phyloP scores from a whole-genome alignment of 2,797 vertebrate species.

The Sarcoramphus papa region DNA sequence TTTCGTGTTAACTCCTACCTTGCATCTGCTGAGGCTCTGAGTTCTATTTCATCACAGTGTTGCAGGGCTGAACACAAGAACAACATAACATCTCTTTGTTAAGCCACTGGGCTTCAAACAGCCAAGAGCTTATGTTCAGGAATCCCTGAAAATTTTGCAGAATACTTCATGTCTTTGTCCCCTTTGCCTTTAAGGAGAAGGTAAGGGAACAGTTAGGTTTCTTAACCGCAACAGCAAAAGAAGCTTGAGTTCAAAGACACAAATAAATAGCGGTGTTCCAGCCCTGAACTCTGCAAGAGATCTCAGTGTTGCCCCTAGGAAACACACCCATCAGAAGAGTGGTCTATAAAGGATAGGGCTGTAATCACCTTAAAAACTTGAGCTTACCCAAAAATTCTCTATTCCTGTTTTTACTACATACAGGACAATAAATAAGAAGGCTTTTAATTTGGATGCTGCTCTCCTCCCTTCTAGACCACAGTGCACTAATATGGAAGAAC shows the following conservation, averaged over 20 bases:
- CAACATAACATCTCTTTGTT: not conserved
- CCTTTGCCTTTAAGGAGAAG: not conserved
- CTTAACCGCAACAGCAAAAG: not conserved
- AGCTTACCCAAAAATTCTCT: not conserved
- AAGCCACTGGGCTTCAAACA: not conserved
- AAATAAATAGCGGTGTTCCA: not conserved
- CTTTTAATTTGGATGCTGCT: not conserved
- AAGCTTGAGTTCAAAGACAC: not conserved
- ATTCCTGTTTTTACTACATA: not conserved
- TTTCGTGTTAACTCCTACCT: not conserved
- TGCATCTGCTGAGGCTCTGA: not conserved
- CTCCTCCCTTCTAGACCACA: fast-evolving
- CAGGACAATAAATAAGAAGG: not conserved
- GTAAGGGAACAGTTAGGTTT: not conserved
- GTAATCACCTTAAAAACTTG: not conserved
- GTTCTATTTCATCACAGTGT: not conserved
- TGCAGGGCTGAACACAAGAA: not conserved
- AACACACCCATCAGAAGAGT: not conserved
- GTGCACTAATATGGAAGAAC: not conserved
- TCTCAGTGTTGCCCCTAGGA: not conserved
- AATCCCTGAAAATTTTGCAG: not conserved
- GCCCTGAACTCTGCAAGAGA: not conserved
- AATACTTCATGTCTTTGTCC: not conserved
- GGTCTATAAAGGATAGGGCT: not conserved
- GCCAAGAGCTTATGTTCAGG: not conserved